Evolutionary conservation across 2,113 vertebrate species (phyloP).

Genomic region (Plotosus lineatus): DNA sequence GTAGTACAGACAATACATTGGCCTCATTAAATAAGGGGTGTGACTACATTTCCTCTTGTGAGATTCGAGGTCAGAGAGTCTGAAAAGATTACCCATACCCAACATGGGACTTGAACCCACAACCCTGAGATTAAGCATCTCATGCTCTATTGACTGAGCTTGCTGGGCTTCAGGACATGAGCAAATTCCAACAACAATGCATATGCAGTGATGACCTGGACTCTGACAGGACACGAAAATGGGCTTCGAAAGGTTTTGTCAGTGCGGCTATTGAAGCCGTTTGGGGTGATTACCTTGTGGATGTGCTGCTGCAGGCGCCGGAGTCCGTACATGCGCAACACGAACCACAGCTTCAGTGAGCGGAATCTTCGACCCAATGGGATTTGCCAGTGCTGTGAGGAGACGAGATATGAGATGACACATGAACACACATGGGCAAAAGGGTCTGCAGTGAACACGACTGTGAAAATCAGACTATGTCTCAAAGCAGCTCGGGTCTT

Average conservation of each 20-base stretch:
- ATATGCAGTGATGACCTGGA: not conserved
- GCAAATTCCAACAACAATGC: too few species aligned
- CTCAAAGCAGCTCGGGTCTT: not conserved
- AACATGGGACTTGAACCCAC: too few species aligned
- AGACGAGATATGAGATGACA: constrained; percentile 36
- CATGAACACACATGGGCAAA: not conserved
- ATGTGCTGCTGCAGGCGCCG: constrained; percentile 86
- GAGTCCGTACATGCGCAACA: constrained; percentile 88
- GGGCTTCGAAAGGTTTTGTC: too few species aligned
- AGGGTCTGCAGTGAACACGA: not conserved
- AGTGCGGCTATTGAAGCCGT: too few species aligned
- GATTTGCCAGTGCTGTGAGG: constrained; percentile 91
- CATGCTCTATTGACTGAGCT: too few species aligned
- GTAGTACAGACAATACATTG: not conserved
- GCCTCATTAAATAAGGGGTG: not conserved
- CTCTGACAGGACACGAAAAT: not conserved
- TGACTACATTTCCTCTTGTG: not conserved
- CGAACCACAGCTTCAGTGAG: constrained; percentile 96
- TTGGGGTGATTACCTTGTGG: constrained; percentile 77
- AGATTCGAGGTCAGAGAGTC: too few species aligned
- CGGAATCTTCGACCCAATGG: constrained; percentile 92
- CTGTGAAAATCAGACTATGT: not conserved
- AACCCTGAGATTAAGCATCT: too few species aligned
- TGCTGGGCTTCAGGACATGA: too few species aligned
- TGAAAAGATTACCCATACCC: too few species aligned